Evolutionary conservation across 2,797 vertebrate species (phyloP), one percentile per base, ranked within the genome.

Genomic region (Periparus ater): DNA sequence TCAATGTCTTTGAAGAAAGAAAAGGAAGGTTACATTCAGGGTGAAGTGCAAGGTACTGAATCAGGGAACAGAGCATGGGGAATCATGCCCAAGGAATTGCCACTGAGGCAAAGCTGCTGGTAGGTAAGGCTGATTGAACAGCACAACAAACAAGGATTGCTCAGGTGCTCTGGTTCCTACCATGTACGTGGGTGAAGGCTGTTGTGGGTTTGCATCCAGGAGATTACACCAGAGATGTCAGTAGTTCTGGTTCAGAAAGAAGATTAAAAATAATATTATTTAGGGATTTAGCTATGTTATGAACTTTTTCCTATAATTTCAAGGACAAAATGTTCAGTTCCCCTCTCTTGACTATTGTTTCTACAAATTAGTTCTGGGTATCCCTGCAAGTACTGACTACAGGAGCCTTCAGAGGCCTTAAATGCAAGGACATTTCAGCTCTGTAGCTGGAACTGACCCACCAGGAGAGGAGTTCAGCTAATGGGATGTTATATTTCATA

Each of bases 21-120:
- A 93, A 94, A 91, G 36, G 87, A 97, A 93, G 45, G 60, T 65
- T 78, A 91, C 81, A 85, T 60, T 75, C 68, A 70, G 47, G 18
- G 74, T 16, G 6, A 96, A 96, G 96, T 95, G 58, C 70, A 60
- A 63, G 29, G 58, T 78, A 79, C 80, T 83, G 58, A 96, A 78
- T 92, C 78, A 83, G 60, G 81, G 86, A 85, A 74, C 27, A 71
- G 86, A 94, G 85, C 60, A 71, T 87, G 70, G 95, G 13, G 55
- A 94, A 91, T 92, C 23, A 3, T 84, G 80, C 79, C 76, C 40
- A 70, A 70, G 88, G 83, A 67, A 94, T 40, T 38, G 61, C 86
- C 96, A 34, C 88, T 77, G 88, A 82, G 76, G 89, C 42, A 91
- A 92, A 94, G 91, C 65, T 79, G 32, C 74, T 61, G 57, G 48